phyloP scores from a whole-genome alignment of 2,888 invertebrate genomes.

The Zygaena filipendulae region DNA sequence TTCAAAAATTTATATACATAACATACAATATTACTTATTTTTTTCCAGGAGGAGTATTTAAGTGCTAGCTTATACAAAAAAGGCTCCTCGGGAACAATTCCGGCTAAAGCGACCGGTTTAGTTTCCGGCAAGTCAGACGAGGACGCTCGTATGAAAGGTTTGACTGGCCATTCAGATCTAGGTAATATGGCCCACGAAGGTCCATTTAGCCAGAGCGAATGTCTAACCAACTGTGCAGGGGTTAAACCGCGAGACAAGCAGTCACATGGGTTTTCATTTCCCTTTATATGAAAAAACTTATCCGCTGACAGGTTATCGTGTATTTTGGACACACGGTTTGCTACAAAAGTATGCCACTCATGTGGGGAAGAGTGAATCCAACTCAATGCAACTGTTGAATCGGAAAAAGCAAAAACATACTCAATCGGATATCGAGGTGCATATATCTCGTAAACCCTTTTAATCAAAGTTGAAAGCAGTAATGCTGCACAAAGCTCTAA shows the following conservation, averaged over 20 bases:
- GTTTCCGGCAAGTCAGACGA: not conserved
- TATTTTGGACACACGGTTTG: conserved; percentile 9
- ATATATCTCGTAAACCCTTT: conserved; percentile 5
- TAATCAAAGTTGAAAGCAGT: conserved; percentile 5
- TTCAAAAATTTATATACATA: conserved; percentile 4
- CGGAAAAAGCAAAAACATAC: conserved; percentile 9
- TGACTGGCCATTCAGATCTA: conserved; percentile 3
- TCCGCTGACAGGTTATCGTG: conserved; percentile 5
- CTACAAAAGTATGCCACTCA: conserved; percentile 10
- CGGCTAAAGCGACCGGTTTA: not conserved
- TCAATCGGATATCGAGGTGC: conserved; percentile 4
- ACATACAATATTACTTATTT: not conserved
- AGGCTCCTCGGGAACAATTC: not conserved
- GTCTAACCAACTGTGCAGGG: conserved; percentile 7
- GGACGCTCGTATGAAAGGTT: not conserved
- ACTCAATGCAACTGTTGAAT: conserved; percentile 11
- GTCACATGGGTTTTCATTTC: conserved; percentile 10
- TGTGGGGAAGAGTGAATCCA: conserved; percentile 12
- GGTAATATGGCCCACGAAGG: conserved; percentile 5
- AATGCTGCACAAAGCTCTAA: conserved; percentile 3
- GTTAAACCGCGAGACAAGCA: conserved; percentile 8
- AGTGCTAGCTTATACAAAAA: not conserved
- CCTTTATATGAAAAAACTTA: conserved; percentile 5
- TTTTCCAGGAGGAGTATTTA: not conserved
- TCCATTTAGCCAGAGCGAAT: conserved; percentile 8